Conservation (phyloP, 2,797 vertebrate genomes). For the Erpetoichthys calabaricus region DNA sequence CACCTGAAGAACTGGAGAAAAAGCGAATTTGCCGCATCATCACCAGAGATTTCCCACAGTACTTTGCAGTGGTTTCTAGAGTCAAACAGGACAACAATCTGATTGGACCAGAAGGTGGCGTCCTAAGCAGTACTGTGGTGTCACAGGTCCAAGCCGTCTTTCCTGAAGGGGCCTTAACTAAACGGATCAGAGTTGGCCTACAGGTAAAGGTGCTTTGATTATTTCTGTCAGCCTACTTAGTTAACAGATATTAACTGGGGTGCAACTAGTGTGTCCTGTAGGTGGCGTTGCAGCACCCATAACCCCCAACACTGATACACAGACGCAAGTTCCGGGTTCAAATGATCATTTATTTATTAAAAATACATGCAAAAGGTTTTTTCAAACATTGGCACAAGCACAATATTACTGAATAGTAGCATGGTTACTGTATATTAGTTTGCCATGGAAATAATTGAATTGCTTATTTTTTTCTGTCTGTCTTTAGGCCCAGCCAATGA, state of each 20-base stretch:
- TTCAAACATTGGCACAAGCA: too few relatives aligned
- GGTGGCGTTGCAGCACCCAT: too few relatives aligned
- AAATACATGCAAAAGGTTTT: too few relatives aligned
- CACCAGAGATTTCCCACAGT: slow-evolving; percentile 92
- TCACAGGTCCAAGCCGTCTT: slow-evolving; percentile 92
- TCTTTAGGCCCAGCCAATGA: slow-evolving; percentile 78
- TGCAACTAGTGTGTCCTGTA: too few relatives aligned
- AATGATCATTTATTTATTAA: too few relatives aligned
- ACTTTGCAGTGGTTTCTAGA: slow-evolving; percentile 90
- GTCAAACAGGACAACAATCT: slow-evolving; percentile 92
- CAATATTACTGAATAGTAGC: too few relatives aligned
- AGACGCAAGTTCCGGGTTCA: too few relatives aligned
- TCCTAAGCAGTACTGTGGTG: slow-evolving; percentile 90
- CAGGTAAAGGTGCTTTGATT: slow-evolving; percentile 54
- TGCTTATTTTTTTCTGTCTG: background rate
- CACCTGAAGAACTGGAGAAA: slow-evolving; percentile 80
- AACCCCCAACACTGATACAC: too few relatives aligned
- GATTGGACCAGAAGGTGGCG: slow-evolving; percentile 87
- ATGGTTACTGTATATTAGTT: background rate
- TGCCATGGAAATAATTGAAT: too few relatives aligned
- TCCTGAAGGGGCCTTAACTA: slow-evolving; percentile 89
- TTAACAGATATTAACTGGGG: too few relatives aligned
- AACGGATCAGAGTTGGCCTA: slow-evolving; percentile 86
- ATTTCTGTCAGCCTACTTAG: too few relatives aligned
- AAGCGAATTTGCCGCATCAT: slow-evolving; percentile 93